These are phyloP conservation scores for Loripinus fragilis DNA, from an alignment of 2,888 invertebrate species.

Conservation along the genomic window DNA sequence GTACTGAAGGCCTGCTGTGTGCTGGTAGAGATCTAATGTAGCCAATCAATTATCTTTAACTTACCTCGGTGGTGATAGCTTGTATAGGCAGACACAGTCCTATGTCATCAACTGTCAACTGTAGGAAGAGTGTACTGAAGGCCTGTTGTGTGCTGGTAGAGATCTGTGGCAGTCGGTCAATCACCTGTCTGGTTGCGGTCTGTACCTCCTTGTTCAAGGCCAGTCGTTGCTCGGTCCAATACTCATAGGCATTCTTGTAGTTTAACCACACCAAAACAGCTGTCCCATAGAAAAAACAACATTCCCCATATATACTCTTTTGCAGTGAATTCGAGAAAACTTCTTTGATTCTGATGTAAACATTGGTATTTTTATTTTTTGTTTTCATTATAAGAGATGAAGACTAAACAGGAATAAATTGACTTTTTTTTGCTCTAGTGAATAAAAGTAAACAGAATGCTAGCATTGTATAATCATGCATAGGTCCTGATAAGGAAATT, in stretches of 20 bases:
- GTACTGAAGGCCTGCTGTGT: constrained; percentile 88
- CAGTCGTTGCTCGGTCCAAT: constrained; percentile 98
- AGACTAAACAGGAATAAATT: no score
- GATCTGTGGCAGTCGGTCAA: constrained; percentile 87
- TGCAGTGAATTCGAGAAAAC: no score
- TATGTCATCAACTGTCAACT: constrained; percentile 97
- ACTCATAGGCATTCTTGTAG: constrained; percentile 99
- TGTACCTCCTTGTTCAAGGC: constrained; percentile 92
- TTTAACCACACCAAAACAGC: constrained; percentile 98
- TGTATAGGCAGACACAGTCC: constrained; percentile 97
- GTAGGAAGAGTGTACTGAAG: constrained; percentile 94
- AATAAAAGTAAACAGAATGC: no score
- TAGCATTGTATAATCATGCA: no score
- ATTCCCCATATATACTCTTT: no score
- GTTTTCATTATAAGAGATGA: no score
- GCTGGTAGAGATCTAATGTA: constrained; percentile 83
- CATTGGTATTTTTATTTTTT: no score
- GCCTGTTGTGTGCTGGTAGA: constrained; percentile 72
- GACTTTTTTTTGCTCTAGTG: no score
- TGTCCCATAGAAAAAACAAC: constrained; percentile 35
- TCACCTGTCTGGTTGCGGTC: constrained; percentile 86
- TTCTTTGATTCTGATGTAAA: no score
- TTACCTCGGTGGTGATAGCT: constrained; percentile 85
- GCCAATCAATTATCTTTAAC: constrained; percentile 88
- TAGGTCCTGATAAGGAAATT: no score